These are phyloP conservation scores for Phyllotreta cruciferae DNA, from an alignment of 2,888 invertebrate genomes.

Conservation along the genomic window DNA sequence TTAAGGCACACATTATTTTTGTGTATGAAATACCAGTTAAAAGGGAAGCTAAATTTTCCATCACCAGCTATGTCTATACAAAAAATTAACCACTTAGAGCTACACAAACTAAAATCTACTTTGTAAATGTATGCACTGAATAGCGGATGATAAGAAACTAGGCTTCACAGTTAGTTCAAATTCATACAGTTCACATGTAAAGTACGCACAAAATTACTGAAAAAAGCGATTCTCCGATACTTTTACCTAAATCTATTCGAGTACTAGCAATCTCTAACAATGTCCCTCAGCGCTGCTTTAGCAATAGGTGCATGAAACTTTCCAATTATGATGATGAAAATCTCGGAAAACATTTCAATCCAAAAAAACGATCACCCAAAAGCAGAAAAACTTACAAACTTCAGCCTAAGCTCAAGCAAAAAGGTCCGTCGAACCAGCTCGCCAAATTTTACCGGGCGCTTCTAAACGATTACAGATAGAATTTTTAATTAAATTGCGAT, in stretches of 20 bases:
- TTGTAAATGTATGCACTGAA: background rate
- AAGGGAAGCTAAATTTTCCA: conserved; percentile 1
- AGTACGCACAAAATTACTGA: background rate
- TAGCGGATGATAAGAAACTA: conserved; percentile 16
- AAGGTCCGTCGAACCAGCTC: conserved; percentile 58
- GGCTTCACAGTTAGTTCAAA: conserved; percentile 5
- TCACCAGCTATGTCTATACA: conserved; percentile 3
- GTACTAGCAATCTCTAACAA: background rate
- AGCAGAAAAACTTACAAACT: conserved; percentile 46
- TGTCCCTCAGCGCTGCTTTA: background rate
- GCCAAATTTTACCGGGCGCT: conserved; percentile 60
- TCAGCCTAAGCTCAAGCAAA: conserved; percentile 53
- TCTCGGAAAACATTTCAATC: conserved; percentile 12
- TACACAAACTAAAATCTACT: background rate
- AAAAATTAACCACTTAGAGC: conserved; percentile 1
- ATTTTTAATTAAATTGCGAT: conserved; percentile 31
- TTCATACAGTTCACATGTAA: background rate
- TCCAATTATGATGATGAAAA: conserved; percentile 4
- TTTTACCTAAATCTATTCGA: background rate
- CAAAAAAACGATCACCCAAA: conserved; percentile 28
- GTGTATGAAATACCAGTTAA: background rate
- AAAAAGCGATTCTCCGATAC: background rate
- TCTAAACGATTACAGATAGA: conserved; percentile 44
- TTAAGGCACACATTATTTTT: conserved; percentile 13
- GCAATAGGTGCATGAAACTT: background rate